Base-by-base conservation (phyloP, 2,888 invertebrate species). In the Caenorhabditis wallacei region DNA sequence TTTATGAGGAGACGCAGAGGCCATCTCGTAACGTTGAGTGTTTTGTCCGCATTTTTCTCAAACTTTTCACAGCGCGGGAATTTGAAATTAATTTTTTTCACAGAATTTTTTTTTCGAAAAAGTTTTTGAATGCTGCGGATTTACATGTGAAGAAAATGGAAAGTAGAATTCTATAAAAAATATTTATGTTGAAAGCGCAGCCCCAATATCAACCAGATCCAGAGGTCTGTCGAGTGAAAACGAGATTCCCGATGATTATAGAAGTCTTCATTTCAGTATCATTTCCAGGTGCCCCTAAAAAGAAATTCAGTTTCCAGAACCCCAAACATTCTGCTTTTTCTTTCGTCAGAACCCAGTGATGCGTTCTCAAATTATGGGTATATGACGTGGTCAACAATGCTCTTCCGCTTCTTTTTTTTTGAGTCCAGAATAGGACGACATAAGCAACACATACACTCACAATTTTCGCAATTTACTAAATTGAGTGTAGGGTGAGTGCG, bases 401-500 rank as follows among this genome's bases (percentile, higher is more conserved):
- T 69, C 69, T 43, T 43, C 48, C 51, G 13, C 43, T 46, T 56
- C 26, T 43, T 51, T 24, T n/a, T 56, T 46, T 56, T 56, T 56
- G 40, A 54, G 51, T 37, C 66, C 54, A 22, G 56, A 53, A 66
- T 66, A 35, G 61, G 40, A 40, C 5, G 59, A 72, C 71, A 72
- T 72, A 72, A 72, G 72, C 72, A 74, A 56, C 72, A 74, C 54
- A 64, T 74, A 64, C 74, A 59, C 66, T 66, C 64, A 57, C 74
- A 75, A 66, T 66, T 75, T 63, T 56, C 64, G 74, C 74, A 74
- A 74, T 74, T 75, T 68, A 66, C 48, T 75, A 75, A 75, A 75
- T 75, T 75, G 75, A 75, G 75, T 75, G 75, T 51, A 56, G 74
- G 4, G 74, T 22, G 57, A 72, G 71, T 37, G 64, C 46, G 48